These are phyloP conservation scores for Coregonus clupeaformis DNA, from an alignment of 2,113 vertebrate species.

Conservation along the genomic window DNA sequence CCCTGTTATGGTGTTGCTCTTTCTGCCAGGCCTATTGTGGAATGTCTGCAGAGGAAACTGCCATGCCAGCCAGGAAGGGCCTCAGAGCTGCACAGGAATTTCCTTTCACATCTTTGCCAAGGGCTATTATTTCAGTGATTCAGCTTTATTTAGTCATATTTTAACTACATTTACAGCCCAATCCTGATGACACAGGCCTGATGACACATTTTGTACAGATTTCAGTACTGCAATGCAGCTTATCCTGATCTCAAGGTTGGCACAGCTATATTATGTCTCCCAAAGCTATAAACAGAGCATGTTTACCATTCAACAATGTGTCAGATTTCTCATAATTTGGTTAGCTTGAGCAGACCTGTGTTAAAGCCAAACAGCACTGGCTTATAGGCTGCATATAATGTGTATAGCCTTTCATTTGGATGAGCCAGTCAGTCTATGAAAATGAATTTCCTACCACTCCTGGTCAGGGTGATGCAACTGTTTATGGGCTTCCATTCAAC, in stretches of 20 bases:
- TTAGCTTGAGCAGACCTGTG: no score
- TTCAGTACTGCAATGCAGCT: background rate
- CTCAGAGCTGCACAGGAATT: constrained; percentile 1
- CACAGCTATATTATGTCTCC: background rate
- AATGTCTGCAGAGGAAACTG: constrained; percentile 5
- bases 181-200: background rate
- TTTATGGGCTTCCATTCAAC: no score
- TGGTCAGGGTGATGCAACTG: no score
- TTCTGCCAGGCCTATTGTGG: background rate
- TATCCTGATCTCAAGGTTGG: background rate
- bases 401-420: no score
- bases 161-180: background rate
- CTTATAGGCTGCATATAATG: no score
- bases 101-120: background rate
- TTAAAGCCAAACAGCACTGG: no score
- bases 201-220: background rate
- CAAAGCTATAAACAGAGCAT: background rate
- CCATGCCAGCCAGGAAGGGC: background rate
- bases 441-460: no score
- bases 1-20: background rate
- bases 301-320: background rate
- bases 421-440: no score
- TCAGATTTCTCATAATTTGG: background rate
- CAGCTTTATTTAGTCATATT: background rate
- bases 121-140: constrained; percentile 1